Conservation (phyloP, 2,113 vertebrate species). For the Irena cyanogastra region DNA sequence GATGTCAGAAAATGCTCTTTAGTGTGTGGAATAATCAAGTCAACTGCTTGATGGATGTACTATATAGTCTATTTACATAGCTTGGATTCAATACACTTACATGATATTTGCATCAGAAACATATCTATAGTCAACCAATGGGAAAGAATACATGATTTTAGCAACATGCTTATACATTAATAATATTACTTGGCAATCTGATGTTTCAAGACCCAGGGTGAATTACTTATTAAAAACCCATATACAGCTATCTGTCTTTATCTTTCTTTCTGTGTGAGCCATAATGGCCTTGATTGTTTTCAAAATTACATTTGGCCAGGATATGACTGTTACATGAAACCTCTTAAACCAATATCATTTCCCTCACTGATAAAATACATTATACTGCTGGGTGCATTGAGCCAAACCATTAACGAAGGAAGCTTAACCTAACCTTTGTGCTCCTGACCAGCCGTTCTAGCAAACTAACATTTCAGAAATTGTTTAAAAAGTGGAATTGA, state of each 20-base stretch:
- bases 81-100: slow-evolving; percentile 73
- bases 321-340: slow-evolving; percentile 95
- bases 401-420: slow-evolving; percentile 76
- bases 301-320: slow-evolving; percentile 96
- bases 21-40: slow-evolving; percentile 74
- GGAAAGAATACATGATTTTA: slow-evolving; percentile 73
- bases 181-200: slow-evolving; percentile 85
- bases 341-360: slow-evolving; percentile 90
- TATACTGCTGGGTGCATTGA: slow-evolving; percentile 81
- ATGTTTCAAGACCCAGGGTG: slow-evolving; percentile 85
- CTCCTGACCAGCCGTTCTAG: slow-evolving; percentile 65
- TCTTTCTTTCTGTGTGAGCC: slow-evolving; percentile 88
- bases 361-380: slow-evolving; percentile 89
- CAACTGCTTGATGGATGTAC: slow-evolving; percentile 75
- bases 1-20: slow-evolving; percentile 72
- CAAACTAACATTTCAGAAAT: slow-evolving; percentile 70
- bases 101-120: slow-evolving; percentile 78
- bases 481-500: slow-evolving; percentile 69
- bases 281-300: slow-evolving; percentile 94
- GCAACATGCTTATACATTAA: slow-evolving; percentile 88
- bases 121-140: slow-evolving; percentile 74
- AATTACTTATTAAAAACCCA: slow-evolving; percentile 93
- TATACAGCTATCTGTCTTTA: slow-evolving; percentile 89
- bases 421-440: slow-evolving; percentile 78
- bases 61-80: slow-evolving; percentile 74